These are phyloP conservation scores for Protula sp. DNA, from an alignment of 2,888 invertebrate species.

Conservation along the genomic window DNA sequence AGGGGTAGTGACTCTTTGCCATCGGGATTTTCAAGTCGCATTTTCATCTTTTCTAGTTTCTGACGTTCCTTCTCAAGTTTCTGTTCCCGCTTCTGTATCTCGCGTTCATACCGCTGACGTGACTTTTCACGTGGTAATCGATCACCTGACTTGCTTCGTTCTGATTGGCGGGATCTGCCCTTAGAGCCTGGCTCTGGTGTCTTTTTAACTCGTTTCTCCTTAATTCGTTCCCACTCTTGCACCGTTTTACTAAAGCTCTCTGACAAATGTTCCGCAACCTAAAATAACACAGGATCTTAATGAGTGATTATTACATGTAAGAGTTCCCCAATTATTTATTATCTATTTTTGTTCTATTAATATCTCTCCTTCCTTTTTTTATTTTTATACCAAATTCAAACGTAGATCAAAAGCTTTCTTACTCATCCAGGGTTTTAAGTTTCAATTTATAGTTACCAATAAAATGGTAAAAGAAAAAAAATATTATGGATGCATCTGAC, in stretches of 20 bases:
- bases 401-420: too few species aligned
- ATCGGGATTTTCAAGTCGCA: conserved; percentile 9
- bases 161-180: not conserved
- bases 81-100: conserved; percentile 30
- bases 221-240: conserved; percentile 70
- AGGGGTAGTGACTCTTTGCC: conserved; percentile 64
- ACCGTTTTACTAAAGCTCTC: conserved; percentile 80
- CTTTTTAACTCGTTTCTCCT: conserved; percentile 30
- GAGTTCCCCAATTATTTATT: too few species aligned
- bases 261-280: conserved; percentile 55
- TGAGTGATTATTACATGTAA: too few species aligned
- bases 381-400: too few species aligned
- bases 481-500: too few species aligned
- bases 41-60: conserved; percentile 60
- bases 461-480: too few species aligned
- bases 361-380: too few species aligned
- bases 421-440: too few species aligned
- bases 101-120: conserved; percentile 1
- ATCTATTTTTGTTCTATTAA: too few species aligned
- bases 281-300: too few species aligned
- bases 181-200: conserved; percentile 30
- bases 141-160: conserved; percentile 4
- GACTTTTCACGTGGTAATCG: conserved; percentile 13
- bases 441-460: too few species aligned
- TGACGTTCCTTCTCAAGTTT: conserved; percentile 63